Percentiles rank a stretch among this genome's conserved stretches.
Conservation (phyloP, 2,888 invertebrate genomes). For the Yponomeuta cagnagella region DNA sequence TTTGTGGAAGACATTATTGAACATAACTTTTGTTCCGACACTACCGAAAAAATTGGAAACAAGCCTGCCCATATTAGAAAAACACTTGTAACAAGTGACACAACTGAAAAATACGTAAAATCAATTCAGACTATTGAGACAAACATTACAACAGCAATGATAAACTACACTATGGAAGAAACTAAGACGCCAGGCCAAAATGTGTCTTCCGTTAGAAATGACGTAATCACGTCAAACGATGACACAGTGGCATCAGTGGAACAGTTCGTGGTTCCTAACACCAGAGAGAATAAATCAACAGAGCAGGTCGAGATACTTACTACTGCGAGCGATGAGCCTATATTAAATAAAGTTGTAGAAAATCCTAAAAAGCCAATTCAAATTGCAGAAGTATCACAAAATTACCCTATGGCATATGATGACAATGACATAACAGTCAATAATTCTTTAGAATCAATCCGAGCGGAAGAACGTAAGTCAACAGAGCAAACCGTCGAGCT, state of each 20-base stretch:
- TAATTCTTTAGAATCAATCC: too few relatives aligned
- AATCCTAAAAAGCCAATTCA: too few relatives aligned
- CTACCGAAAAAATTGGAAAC: background rate
- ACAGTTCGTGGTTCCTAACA: background rate
- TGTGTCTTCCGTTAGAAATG: background rate
- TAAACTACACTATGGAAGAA: background rate
- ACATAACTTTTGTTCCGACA: background rate
- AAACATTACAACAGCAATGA: background rate
- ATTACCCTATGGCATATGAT: too few relatives aligned
- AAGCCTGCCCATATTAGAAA: background rate
- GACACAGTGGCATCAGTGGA: background rate
- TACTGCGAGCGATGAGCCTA: too few relatives aligned
- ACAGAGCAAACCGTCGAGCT: too few relatives aligned
- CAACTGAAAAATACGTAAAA: background rate
- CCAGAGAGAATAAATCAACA: too few relatives aligned
- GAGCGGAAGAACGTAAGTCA: too few relatives aligned
- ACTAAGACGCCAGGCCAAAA: background rate
- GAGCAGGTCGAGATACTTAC: too few relatives aligned
- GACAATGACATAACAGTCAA: too few relatives aligned
- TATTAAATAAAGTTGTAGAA: too few relatives aligned
- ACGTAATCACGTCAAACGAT: background rate
- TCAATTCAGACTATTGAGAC: too few relatives aligned
- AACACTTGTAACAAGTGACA: background rate
- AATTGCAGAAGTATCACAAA: too few relatives aligned
- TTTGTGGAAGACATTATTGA: background rate